Conservation (phyloP, 2,797 vertebrate genomes). For the Anableps anableps region DNA sequence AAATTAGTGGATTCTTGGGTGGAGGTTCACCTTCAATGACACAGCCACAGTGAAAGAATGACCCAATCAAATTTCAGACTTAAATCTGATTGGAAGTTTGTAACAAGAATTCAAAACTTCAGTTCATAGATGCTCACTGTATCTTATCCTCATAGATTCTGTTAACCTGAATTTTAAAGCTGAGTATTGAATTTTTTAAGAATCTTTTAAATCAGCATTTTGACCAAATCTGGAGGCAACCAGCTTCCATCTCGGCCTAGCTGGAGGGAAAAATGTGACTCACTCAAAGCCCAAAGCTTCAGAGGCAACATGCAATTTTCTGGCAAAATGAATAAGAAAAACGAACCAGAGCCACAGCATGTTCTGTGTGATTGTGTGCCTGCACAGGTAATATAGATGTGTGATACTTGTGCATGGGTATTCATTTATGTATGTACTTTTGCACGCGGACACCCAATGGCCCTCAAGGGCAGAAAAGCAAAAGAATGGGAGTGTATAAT, state of each 20-base stretch:
- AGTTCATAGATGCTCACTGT: background rate
- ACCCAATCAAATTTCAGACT: background rate
- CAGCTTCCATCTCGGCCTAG: constrained; percentile 7
- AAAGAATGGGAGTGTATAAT: constrained; percentile 59
- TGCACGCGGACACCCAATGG: constrained; percentile 40
- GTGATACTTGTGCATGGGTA: constrained; percentile 1
- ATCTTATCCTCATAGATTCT: background rate
- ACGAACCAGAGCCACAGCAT: constrained; percentile 26
- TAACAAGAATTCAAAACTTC: background rate
- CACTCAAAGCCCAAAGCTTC: constrained; percentile 18
- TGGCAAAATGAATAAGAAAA: constrained; percentile 47
- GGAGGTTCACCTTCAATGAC: background rate
- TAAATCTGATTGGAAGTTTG: background rate
- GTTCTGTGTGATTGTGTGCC: constrained; percentile 7
- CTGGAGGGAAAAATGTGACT: constrained; percentile 8
- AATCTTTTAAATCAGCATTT: background rate
- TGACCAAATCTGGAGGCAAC: background rate
- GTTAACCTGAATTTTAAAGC: constrained; percentile 5
- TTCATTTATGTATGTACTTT: constrained; percentile 34
- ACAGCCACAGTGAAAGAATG: background rate
- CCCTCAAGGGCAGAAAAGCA: constrained; percentile 62
- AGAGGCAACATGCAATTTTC: constrained; percentile 37
- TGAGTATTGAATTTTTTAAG: background rate
- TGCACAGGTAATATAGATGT: constrained; percentile 33
- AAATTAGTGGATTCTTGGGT: no score